phyloP scores from a whole-genome alignment of 2,113 vertebrate species.

The Atrichornis clamosus region DNA sequence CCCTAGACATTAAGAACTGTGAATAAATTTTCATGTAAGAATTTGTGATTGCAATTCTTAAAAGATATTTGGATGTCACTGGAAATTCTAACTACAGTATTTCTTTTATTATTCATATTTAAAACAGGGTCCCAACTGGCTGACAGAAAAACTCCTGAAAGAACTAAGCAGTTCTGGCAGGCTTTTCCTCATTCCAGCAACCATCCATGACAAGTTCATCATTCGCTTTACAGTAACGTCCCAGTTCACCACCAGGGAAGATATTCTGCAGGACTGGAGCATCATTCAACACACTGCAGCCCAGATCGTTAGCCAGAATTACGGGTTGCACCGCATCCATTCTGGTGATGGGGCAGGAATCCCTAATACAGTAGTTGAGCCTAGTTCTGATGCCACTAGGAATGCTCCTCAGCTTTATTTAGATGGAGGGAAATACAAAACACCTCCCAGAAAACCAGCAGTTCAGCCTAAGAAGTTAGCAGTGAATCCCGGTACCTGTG shows the following conservation, averaged over 20 bases:
- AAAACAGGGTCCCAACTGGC: slow-evolving; percentile 84
- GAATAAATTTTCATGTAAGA: neutral
- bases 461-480: slow-evolving; percentile 55
- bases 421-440: slow-evolving; percentile 13
- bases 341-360: slow-evolving; percentile 19
- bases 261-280: slow-evolving; percentile 88
- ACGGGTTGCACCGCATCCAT: neutral
- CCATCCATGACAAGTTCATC: slow-evolving; percentile 84
- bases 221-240: slow-evolving; percentile 94
- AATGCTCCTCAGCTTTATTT: neutral
- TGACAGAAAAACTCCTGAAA: slow-evolving; percentile 87
- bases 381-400: neutral
- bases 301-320: slow-evolving; percentile 64
- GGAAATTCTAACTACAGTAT: neutral
- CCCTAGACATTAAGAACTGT: neutral
- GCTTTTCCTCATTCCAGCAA: slow-evolving; percentile 91
- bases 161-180: slow-evolving; percentile 83
- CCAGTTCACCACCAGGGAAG: slow-evolving; percentile 87
- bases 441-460: slow-evolving; percentile 45
- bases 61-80: neutral
- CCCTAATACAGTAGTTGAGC: neutral
- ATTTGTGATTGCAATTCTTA: neutral
- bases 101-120: neutral
- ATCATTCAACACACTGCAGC: slow-evolving; percentile 81
- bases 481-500: neutral